Evolutionary conservation across 2,888 invertebrate genomes (phyloP), one percentile per base, ranked within the genome.

Genomic region (Malachius bipustulatus): DNA sequence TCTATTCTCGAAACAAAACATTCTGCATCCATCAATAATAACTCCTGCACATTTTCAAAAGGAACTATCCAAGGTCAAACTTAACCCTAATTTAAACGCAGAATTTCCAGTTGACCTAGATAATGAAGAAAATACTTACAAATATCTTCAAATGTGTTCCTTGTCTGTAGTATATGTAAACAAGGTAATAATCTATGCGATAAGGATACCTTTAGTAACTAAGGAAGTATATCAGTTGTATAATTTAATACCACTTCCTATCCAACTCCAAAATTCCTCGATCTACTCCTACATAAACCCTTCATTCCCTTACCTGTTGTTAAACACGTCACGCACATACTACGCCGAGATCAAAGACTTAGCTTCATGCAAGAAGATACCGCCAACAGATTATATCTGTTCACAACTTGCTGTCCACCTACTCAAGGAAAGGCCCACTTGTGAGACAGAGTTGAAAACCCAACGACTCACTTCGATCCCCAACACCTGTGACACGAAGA

Each of bases 81-180:
- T 30, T 11, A 15, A 27, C 16, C 13, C 11, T 4, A 36, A 31
- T 32, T 24, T 36, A n/a, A n/a, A n/a, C n/a, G 8, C n/a, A 3
- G 37, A 46, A 32, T 43, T 43, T 37, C 43, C 41, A 29, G 35
- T 40, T 30, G 32, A 28, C 16, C 9, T 40, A 13, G 11, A 13
- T 11, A 27, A 32, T 16, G 4, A 26, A 28, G 34, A 42, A 12
- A 26, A 41, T 12, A 29, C 36, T 10, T 35, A 42, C 44, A 46
- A n/a, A n/a, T n/a, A n/a, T 32, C 32, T 37, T 14, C 15, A 32
- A 8, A 34, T 41, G 27, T 43, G 32, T 11, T 10, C 12, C 4
- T 26, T 42, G 28, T 36, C 37, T 16, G 35, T 39, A 8, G 32
- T 45, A 14, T 45, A 45, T 34, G 10, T 16, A 24, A 31, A 45